These are phyloP conservation scores for Spatulosminthurus flaviceps DNA, from an alignment of 2,888 invertebrate species.

Conservation along the genomic window DNA sequence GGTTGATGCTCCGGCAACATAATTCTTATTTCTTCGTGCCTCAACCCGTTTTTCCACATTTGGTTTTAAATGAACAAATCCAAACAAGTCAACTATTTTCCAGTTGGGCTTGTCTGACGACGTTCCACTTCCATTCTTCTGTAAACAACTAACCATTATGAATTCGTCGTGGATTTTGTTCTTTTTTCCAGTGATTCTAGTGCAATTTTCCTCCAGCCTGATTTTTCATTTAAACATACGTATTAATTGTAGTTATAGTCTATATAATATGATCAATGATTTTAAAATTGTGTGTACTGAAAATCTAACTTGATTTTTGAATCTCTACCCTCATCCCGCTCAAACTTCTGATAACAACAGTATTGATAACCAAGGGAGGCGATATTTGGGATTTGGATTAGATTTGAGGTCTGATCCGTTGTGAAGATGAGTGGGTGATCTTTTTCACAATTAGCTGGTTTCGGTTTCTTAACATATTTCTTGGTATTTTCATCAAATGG, in stretches of 20 bases:
- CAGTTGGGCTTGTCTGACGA: not conserved
- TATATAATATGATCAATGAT: not conserved
- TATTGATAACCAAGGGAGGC: not conserved
- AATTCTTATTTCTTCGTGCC: too few species aligned
- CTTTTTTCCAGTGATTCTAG: too few species aligned
- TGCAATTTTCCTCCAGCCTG: too few species aligned
- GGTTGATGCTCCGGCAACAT: not conserved
- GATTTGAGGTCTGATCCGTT: not conserved
- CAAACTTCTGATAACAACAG: not conserved
- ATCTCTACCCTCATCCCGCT: not conserved
- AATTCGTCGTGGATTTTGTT: conserved; percentile 49
- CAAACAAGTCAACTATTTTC: conserved; percentile 53
- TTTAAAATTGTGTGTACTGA: too few species aligned
- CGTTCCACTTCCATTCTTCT: not conserved
- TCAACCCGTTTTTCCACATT: conserved; percentile 49
- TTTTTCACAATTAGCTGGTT: not conserved
- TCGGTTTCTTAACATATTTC: too few species aligned
- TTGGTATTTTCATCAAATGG: too few species aligned
- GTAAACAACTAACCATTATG: conserved; percentile 50
- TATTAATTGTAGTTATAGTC: too few species aligned
- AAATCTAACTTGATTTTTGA: not conserved
- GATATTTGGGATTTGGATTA: not conserved
- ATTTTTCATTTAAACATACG: too few species aligned
- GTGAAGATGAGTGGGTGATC: not conserved
- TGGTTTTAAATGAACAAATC: conserved; percentile 49